Base-by-base conservation (phyloP, 92 coral and sea anemone species). In the Isaurus tuberculatus region DNA sequence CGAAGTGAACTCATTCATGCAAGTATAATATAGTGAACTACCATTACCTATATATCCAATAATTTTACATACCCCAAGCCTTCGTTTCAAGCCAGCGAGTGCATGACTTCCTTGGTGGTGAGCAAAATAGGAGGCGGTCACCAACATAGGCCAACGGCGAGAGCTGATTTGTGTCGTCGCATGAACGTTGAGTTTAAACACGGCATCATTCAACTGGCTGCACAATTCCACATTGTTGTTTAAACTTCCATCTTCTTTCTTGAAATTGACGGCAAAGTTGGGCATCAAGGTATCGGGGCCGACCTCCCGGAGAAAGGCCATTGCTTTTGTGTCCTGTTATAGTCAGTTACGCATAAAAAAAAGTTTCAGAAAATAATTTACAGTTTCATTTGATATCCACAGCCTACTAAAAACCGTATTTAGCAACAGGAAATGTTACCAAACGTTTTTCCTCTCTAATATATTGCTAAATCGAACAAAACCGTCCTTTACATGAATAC, bases 271-370 rank as follows among this genome's bases (percentile, higher is more conserved):
- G 15, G 87, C 89, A 81, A 89, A 89, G 71, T 86, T 85, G 49
- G 88, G 88, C 68, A 89, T 86, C 92, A 89, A 49, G 14, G 87
- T 75, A 73, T 89, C 92, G 13, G 92, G 90, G 1, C 92, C 92
- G 31, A 89, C 79, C 69, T 80, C 79, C 44, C 20, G 87, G 37
- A 89, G 84, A 42, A 89, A 79, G 0, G 16, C 63, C 85, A 86
- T 73, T 2, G 92, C 92, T 29, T 72, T 79, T 36, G 16, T 25
- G 88, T 79, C 80, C 88, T 89, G 44, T 17, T 8, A 30, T 3
- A 9, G 33, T 44, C 26, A 23, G 55, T 23, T 29, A 29, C 9
- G 37, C 63, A 55, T 22, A 53, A 53, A 40, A 7, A 40, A 13
- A 3, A 40, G 46, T 40, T 40, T 40, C 11, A 37, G 43, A n/a